phyloP scores from a whole-genome alignment of 1,140 invertebrate genomes.

The Drosophila kohkoa region DNA sequence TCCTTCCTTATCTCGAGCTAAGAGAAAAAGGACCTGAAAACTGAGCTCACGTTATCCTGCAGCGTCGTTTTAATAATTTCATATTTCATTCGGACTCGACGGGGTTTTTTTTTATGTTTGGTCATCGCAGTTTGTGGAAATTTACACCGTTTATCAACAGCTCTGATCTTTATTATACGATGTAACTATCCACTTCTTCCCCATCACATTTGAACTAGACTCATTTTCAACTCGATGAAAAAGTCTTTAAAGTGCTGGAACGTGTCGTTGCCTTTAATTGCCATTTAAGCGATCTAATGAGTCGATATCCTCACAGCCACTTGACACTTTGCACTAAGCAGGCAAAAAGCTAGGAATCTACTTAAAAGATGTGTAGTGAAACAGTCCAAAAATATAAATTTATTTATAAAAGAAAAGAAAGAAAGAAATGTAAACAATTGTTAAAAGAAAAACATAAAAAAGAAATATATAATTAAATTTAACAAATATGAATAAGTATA shows the following conservation, averaged over 20 bases:
- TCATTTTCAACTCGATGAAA: slow-evolving; percentile 2
- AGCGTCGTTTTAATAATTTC: slow-evolving; percentile 75
- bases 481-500: too few species aligned
- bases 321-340: neutral
- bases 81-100: slow-evolving; percentile 57
- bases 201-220: neutral
- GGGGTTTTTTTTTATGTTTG: slow-evolving; percentile 66
- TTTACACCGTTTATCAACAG: slow-evolving; percentile 63
- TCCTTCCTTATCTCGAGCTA: slow-evolving; percentile 49
- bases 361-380: neutral
- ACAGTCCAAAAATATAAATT: too few species aligned
- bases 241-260: slow-evolving; percentile 61
- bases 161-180: slow-evolving; percentile 42
- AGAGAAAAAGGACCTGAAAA: slow-evolving; percentile 25
- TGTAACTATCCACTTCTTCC: neutral
- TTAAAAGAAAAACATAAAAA: too few species aligned
- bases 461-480: too few species aligned
- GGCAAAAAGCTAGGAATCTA: neutral
- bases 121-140: slow-evolving; percentile 79
- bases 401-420: too few species aligned
- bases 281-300: slow-evolving; percentile 69
- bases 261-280: slow-evolving; percentile 72
- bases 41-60: slow-evolving; percentile 46
- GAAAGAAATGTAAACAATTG: neutral
- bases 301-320: neutral